Evolutionary conservation across 2,113 vertebrate genomes (phyloP).

Genomic region (Notothenia rossii): DNA sequence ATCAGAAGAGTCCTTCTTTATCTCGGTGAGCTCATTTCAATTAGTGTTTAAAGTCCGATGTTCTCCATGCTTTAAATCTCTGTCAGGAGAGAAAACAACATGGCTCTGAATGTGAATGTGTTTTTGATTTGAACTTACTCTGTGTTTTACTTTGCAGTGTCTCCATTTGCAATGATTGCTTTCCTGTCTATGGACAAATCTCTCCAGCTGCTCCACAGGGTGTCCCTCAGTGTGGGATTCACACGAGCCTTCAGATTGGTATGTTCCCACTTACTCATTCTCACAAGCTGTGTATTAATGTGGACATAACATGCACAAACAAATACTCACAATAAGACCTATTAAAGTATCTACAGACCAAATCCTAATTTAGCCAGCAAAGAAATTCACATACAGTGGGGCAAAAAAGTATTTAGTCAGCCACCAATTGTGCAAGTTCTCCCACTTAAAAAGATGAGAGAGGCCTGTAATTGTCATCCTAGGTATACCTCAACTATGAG

Average conservation of each 20-base stretch:
- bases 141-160: slow-evolving; percentile 86
- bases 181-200: slow-evolving; percentile 93
- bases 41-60: not conserved
- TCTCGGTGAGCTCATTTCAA: slow-evolving; percentile 86
- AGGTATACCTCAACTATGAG: no score
- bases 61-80: not conserved
- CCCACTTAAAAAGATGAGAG: no score
- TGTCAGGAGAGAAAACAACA: slow-evolving; percentile 3
- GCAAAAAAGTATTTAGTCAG: no score
- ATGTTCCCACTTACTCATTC: slow-evolving; percentile 22
- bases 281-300: not conserved
- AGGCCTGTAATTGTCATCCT: no score
- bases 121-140: slow-evolving; percentile 6
- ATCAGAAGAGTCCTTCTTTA: slow-evolving; percentile 91
- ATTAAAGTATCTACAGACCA: not conserved
- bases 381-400: not conserved
- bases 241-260: slow-evolving; percentile 96
- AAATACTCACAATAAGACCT: not conserved
- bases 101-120: not conserved
- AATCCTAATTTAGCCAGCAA: not conserved
- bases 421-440: no score
- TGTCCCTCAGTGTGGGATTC: slow-evolving; percentile 92
- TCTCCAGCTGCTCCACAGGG: slow-evolving; percentile 87
- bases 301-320: not conserved
- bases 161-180: slow-evolving; percentile 94